Conservation (phyloP, 2,797 vertebrate genomes). For the Phoxinus dragarum region DNA sequence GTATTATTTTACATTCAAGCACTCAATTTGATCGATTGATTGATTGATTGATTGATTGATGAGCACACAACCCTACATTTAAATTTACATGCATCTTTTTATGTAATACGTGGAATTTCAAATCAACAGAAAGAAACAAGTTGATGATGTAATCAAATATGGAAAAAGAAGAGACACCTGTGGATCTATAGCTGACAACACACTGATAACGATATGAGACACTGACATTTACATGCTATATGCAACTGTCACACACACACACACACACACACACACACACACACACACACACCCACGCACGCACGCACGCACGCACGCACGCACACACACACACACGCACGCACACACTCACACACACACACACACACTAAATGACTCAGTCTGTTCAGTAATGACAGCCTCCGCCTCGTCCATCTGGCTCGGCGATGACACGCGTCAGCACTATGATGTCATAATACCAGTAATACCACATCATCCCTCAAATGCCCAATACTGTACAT, state of each 20-base stretch:
- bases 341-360: neutral
- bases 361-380: conserved; percentile 42
- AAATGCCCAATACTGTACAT: neutral
- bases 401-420: conserved; percentile 29
- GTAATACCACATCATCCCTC: conserved; percentile 13
- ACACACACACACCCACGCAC: neutral
- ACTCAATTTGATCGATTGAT: neutral
- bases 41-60: too few species aligned
- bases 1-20: neutral
- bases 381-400: conserved; percentile 59
- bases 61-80: neutral
- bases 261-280: neutral
- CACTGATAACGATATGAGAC: neutral
- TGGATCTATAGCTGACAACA: neutral
- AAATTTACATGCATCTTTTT: neutral
- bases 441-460: conserved; percentile 15
- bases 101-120: neutral
- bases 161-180: neutral
- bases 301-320: neutral
- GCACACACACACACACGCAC: too few species aligned
- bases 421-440: conserved; percentile 48
- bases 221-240: too few species aligned
- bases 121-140: neutral
- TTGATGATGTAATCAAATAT: neutral
- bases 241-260: neutral